A percentile compares a stretch with the other conserved stretches of the same genome.
These are phyloP conservation scores for Percopsis transmontana DNA, from an alignment of 2,113 vertebrate species.

Conservation along the genomic window DNA sequence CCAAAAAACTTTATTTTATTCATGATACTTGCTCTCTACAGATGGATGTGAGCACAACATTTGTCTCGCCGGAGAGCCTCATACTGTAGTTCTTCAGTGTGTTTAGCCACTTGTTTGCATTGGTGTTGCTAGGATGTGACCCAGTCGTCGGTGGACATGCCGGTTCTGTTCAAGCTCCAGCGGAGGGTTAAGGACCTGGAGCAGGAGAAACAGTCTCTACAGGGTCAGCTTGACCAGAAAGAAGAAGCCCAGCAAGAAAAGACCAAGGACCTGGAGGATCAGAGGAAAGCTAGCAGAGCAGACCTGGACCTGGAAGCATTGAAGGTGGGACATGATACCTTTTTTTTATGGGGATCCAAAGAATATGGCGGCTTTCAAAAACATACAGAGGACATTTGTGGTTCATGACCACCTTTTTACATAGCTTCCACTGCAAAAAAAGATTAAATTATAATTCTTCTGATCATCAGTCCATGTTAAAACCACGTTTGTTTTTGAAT, in stretches of 20 bases:
- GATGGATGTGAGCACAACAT: no score
- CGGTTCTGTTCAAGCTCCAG: constrained; percentile 93
- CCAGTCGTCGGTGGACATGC: constrained; percentile 84
- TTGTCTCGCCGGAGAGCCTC: background rate
- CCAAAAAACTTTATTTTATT: no score
- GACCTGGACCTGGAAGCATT: constrained; percentile 92
- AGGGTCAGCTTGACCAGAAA: constrained; percentile 85
- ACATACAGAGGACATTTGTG: no score
- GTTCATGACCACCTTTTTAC: no score
- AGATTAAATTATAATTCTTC: no score
- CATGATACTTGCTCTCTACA: no score
- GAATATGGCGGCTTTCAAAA: no score
- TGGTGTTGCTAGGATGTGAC: constrained; percentile 80
- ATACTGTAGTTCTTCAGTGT: background rate
- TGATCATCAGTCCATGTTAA: no score
- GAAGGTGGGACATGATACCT: constrained; percentile 80
- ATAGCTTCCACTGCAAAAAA: no score
- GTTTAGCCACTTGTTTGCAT: background rate
- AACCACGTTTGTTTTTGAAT: background rate
- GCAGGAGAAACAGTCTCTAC: constrained; percentile 87
- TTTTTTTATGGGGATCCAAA: background rate
- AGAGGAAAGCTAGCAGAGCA: constrained; percentile 83
- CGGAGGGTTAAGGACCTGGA: constrained; percentile 91
- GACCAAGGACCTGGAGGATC: constrained; percentile 83
- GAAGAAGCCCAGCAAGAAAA: constrained; percentile 84